Conservation (phyloP, 2,888 invertebrate species). For the Chymomyza procnemis region DNA sequence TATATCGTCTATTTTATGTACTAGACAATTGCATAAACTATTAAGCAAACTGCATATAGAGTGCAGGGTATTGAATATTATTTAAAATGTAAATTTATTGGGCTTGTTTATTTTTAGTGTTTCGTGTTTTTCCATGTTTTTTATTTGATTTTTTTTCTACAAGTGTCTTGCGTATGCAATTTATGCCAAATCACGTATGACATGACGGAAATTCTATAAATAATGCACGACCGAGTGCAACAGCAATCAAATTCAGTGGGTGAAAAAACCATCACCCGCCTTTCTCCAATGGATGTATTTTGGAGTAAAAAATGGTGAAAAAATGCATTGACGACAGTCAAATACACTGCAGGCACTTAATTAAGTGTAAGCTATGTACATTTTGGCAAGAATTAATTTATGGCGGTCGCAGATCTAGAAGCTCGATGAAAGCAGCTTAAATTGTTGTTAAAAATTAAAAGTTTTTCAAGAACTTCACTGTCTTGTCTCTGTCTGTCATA, state of each 20-base stretch:
- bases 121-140: not conserved
- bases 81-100: not conserved
- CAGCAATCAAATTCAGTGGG: not conserved
- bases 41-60: not conserved
- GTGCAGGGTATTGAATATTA: not conserved
- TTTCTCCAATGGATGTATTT: too few species aligned
- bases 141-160: too few species aligned
- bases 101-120: not conserved
- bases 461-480: too few species aligned
- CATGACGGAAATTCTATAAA: conserved; percentile 56
- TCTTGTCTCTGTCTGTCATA: too few species aligned
- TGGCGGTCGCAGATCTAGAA: too few species aligned
- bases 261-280: not conserved
- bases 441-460: too few species aligned
- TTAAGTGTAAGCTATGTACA: too few species aligned
- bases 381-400: too few species aligned
- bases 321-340: too few species aligned
- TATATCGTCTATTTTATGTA: not conserved
- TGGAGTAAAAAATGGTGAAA: too few species aligned
- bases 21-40: not conserved
- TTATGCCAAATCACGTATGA: conserved; percentile 63
- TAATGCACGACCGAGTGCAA: conserved; percentile 38
- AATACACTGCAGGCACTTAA: too few species aligned
- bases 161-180: conserved; percentile 24
- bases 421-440: too few species aligned